These are phyloP conservation scores for Hypothenemus hampei DNA, from an alignment of 1,140 invertebrate genomes.

Conservation along the genomic window DNA sequence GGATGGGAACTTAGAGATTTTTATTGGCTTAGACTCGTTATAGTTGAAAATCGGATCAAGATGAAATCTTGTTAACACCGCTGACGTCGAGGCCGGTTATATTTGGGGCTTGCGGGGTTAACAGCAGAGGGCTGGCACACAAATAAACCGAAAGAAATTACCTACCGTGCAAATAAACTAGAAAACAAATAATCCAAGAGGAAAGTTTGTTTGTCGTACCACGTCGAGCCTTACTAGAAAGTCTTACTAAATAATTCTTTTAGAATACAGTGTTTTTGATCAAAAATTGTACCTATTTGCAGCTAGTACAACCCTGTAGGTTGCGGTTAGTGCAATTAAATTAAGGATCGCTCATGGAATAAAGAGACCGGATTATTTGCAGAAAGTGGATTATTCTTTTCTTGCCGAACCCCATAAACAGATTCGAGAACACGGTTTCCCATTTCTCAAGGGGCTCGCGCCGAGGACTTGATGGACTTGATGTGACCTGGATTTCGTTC, in stretches of 20 bases:
- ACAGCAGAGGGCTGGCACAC: background rate
- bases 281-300: no score
- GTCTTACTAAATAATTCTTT: no score
- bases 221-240: no score
- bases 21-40: slow-evolving; percentile 10
- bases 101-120: slow-evolving; percentile 1
- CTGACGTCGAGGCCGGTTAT: background rate
- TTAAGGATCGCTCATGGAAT: slow-evolving; percentile 19
- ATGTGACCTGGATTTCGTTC: slow-evolving; percentile 5
- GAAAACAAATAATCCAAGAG: no score
- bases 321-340: slow-evolving; percentile 15
- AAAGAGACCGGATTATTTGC: slow-evolving; percentile 18
- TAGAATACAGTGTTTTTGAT: no score
- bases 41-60: slow-evolving; percentile 7
- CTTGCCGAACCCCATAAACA: slow-evolving; percentile 12
- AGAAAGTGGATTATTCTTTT: slow-evolving; percentile 23
- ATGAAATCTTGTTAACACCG: slow-evolving; percentile 13
- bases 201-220: no score
- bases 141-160: no score
- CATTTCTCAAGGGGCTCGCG: slow-evolving; percentile 9
- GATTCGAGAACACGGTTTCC: slow-evolving; percentile 9
- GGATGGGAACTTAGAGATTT: no score
- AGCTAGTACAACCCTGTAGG: slow-evolving; percentile 5
- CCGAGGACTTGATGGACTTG: slow-evolving; percentile 5
- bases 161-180: no score